Evolutionary conservation across 2,113 vertebrate genomes (phyloP), one percentile per base, ranked within the genome.

Genomic region (Hucho hucho): DNA sequence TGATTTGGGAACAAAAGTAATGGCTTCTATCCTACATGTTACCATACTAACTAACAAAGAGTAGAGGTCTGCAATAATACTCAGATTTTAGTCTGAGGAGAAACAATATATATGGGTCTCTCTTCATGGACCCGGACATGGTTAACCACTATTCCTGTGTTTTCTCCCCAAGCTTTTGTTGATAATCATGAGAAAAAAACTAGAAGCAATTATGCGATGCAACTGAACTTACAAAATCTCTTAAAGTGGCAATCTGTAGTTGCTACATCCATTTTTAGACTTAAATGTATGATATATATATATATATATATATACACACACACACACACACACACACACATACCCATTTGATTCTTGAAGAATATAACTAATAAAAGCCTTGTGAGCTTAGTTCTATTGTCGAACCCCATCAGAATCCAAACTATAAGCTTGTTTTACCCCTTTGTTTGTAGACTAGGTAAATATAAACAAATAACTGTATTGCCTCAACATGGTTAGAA

Each of bases 41-140:
- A 69, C 74, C 69, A 66, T 77, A 71, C 73, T 67, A 81, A 73
- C 72, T 9, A 37, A 79, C 58, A 69, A 65, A 75, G 71, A 63
- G 77, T 78, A 83, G 74, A 63, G 66, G 75, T 81, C 64, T 75
- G 74, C 28, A 80, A 76, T 78, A 78, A 80, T 74, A 69, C 3
- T 56, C 37, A 32, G 74, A 63, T 71, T 49, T 9, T 64, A 74
- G 37, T 22, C 32, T 14, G 67, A 63, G 70, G 56, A 73, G 22
- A 72, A 53, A 76, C 79, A 64, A 79, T 65, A 65, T 80, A 56
- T 79, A 61, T 82, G 81, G 25, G 84, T 63, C 67, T 25, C 47
- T 67, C 16, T 24, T 69, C 12, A 64, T 63, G 24, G 26, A 53
- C 77, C 76, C 32, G 14, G 74, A 81, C 65, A 56, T 58, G 77